phyloP scores from a whole-genome alignment of 2,113 vertebrate species.

The Carollia perspicillata region DNA sequence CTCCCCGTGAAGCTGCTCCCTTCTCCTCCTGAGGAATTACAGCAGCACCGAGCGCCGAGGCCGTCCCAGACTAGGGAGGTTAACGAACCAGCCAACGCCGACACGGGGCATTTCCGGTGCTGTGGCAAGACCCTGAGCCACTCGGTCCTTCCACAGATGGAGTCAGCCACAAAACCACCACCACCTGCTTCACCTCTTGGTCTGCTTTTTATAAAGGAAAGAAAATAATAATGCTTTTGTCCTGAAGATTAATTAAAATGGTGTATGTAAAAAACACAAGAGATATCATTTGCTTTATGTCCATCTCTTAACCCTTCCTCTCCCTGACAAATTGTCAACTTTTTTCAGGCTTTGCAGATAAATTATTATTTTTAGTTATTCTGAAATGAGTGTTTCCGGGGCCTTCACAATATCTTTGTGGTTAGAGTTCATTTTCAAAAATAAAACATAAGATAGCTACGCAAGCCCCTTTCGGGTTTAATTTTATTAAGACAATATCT shows the following conservation, averaged over 20 bases:
- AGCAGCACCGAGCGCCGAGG: background rate
- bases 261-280: background rate
- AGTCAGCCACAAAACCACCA: background rate
- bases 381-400: background rate
- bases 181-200: background rate
- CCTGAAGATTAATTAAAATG: background rate
- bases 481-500: constrained; percentile 37
- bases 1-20: background rate
- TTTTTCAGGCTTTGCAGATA: background rate
- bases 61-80: background rate
- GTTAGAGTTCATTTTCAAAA: constrained; percentile 13
- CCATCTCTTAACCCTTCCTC: background rate
- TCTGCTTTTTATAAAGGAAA: background rate
- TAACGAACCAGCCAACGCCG: fast-evolving
- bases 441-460: background rate
- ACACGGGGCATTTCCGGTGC: background rate
- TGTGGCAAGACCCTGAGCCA: fast-evolving
- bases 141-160: background rate
- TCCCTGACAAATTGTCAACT: background rate
- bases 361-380: constrained; percentile 11
- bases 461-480: constrained; percentile 9
- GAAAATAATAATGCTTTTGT: background rate
- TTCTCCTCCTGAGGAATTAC: background rate
- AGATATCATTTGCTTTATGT: background rate
- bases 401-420: background rate